Evolutionary conservation across 2,113 vertebrate species (phyloP).

Genomic region (Hippoglossus stenolepis): DNA sequence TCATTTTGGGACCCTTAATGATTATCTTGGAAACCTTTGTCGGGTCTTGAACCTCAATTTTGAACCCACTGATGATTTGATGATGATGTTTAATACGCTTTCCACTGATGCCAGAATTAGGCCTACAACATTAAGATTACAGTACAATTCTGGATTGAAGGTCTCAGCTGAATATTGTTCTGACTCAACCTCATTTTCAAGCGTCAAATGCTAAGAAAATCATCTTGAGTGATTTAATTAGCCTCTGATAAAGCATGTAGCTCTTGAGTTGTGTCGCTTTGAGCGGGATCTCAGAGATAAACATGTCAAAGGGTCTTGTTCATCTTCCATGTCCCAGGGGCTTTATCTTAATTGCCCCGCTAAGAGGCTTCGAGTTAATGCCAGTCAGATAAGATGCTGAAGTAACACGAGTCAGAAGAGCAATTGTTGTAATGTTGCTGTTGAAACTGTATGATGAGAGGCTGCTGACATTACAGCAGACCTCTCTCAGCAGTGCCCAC

Average conservation of each 20-base stretch:
- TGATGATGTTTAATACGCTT: not conserved
- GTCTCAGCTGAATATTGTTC: not conserved
- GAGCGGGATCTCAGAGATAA: constrained; percentile 21
- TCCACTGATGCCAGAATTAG: not conserved
- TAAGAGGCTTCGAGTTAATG: constrained; percentile 20
- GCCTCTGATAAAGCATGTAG: not conserved
- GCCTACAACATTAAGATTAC: not conserved
- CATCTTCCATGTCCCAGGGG: not conserved
- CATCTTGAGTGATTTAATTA: not conserved
- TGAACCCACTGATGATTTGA: not conserved
- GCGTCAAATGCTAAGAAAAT: not conserved
- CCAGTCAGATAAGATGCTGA: constrained; percentile 44
- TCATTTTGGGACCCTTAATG: not conserved
- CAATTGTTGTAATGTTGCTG: constrained; percentile 58
- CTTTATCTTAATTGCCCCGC: constrained; percentile 51
- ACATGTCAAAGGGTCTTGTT: constrained; percentile 16
- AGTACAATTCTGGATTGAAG: not conserved
- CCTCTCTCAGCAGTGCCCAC: constrained; percentile 58
- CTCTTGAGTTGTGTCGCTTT: not conserved
- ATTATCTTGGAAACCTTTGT: not conserved
- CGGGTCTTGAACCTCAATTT: not conserved
- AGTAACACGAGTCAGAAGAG: constrained; percentile 41
- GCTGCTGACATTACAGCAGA: constrained; percentile 54
- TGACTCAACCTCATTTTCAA: not conserved
- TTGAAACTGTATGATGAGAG: constrained; percentile 55